These are phyloP conservation scores for Acromyrmex heyeri DNA, from an alignment of 1,140 invertebrate genomes.

Conservation along the genomic window DNA sequence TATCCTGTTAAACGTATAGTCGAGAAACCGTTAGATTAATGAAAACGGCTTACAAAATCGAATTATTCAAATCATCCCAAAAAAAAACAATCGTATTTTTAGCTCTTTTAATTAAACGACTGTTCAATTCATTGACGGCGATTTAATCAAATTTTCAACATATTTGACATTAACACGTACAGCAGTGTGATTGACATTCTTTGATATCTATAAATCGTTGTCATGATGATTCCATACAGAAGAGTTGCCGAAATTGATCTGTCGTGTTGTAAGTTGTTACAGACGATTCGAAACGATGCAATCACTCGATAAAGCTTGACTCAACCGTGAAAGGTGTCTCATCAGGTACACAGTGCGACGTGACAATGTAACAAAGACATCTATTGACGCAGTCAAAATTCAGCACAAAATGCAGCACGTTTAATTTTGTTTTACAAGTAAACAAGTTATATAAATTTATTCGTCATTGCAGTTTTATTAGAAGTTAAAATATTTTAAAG, in stretches of 20 bases:
- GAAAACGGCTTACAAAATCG: slow-evolving; percentile 29
- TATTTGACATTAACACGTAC: slow-evolving; percentile 18
- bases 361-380: not conserved
- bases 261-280: slow-evolving; percentile 37
- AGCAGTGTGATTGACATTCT: not conserved
- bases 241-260: slow-evolving; percentile 29
- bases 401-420: not conserved
- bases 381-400: not conserved
- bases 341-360: not conserved
- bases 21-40: not conserved
- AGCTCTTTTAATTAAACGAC: slow-evolving; percentile 1
- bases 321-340: not conserved
- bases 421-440: not conserved
- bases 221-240: not conserved
- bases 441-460: not conserved
- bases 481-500: not conserved
- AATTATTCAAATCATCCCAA: not conserved
- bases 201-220: slow-evolving; percentile 27
- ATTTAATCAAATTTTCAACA: slow-evolving; percentile 39
- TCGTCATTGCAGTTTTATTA: not conserved
- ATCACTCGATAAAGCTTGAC: not conserved
- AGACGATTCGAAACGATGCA: not conserved
- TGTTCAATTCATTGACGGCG: not conserved
- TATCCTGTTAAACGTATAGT: slow-evolving; percentile 5
- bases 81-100: slow-evolving; percentile 5